Evolutionary conservation across 2,113 vertebrate genomes (phyloP).

Genomic region (Pyxicephalus adspersus): DNA sequence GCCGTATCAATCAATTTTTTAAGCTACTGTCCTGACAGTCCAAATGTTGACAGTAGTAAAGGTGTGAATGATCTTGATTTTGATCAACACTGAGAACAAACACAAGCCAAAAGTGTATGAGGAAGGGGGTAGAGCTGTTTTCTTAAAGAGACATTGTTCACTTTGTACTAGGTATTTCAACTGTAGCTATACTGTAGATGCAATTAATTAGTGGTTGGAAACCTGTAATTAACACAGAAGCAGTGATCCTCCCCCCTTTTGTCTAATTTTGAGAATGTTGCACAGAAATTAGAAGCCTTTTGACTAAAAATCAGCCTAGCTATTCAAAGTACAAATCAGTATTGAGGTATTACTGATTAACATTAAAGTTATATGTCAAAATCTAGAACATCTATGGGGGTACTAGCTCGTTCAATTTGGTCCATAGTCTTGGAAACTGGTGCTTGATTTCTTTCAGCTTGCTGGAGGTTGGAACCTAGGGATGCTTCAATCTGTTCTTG

Average conservation of each 20-base stretch:
- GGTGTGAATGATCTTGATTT: too few species aligned
- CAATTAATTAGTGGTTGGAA: background rate
- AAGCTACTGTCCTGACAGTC: too few species aligned
- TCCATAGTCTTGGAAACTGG: background rate
- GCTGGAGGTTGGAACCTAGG: conserved; percentile 19
- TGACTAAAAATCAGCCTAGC: background rate
- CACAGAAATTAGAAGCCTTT: conserved; percentile 13
- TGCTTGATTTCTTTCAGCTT: background rate
- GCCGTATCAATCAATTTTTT: too few species aligned
- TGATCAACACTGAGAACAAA: too few species aligned
- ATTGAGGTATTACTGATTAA: background rate
- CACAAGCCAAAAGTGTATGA: too few species aligned
- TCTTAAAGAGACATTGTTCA: too few species aligned
- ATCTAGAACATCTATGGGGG: conserved; percentile 52
- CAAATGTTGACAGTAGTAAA: too few species aligned
- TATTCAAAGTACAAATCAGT: background rate
- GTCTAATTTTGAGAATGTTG: background rate
- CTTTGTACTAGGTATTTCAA: too few species aligned
- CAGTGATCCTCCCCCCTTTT: background rate
- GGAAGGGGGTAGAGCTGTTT: too few species aligned
- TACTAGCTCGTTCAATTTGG: conserved; percentile 49
- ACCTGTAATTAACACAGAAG: background rate
- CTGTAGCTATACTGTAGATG: too few species aligned
- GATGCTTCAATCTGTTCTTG: conserved; percentile 49
- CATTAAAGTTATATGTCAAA: conserved; percentile 39